Evolutionary conservation across 2,113 vertebrate species (phyloP).

Genomic region (Sylvicapra grimmia): DNA sequence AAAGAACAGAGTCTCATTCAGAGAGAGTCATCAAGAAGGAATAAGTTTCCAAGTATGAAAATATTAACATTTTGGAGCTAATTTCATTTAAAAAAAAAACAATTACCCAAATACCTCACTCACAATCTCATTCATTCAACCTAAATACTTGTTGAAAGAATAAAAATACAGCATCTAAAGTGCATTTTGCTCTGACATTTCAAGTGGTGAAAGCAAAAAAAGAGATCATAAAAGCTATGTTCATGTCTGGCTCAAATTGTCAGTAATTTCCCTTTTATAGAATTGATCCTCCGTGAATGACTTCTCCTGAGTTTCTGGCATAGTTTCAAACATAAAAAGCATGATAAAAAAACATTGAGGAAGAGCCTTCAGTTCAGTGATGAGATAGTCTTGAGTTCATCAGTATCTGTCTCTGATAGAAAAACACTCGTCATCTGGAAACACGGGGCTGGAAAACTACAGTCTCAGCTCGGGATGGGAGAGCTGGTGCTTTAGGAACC

Average conservation of each 20-base stretch:
- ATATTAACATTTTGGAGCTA: not conserved
- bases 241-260: not conserved
- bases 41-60: not conserved
- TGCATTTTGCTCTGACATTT: not conserved
- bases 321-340: not conserved
- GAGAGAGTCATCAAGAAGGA: not conserved
- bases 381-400: not conserved
- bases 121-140: not conserved
- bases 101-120: not conserved
- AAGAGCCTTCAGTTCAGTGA: not conserved
- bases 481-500: fast-evolving
- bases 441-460: not conserved
- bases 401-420: not conserved
- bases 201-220: not conserved
- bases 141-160: not conserved
- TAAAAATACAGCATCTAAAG: not conserved
- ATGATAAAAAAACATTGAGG: not conserved
- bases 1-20: not conserved
- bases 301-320: not conserved
- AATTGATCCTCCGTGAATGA: not conserved
- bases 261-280: not conserved
- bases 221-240: not conserved
- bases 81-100: not conserved
- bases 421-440: not conserved
- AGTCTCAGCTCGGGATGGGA: not conserved